Evolutionary conservation across 2,888 invertebrate species (phyloP).

Genomic region (Papilio gigon): DNA sequence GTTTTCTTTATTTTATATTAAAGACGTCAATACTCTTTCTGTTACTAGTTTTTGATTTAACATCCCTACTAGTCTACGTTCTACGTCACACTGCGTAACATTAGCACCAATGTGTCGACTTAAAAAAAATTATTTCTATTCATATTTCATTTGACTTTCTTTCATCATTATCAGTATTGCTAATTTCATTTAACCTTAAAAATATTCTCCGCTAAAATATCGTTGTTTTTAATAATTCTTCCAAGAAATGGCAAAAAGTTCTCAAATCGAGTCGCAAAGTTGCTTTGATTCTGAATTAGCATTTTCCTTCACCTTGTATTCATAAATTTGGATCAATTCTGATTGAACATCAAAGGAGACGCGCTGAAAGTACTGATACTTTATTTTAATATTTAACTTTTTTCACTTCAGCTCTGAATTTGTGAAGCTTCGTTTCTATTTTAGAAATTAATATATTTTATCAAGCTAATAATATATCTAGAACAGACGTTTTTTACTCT

Average conservation of each 20-base stretch:
- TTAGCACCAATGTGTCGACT: not conserved
- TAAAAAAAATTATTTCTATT: not conserved
- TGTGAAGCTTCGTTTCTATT: not conserved
- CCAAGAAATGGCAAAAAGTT: slow-evolving; percentile 20
- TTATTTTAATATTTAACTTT: slow-evolving; percentile 5
- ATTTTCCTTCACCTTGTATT: slow-evolving; percentile 27
- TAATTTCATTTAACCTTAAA: not conserved
- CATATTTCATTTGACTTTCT: not conserved
- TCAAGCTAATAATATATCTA: too few relatives aligned
- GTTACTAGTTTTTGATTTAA: not conserved
- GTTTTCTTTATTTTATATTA: not conserved
- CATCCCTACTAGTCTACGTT: not conserved
- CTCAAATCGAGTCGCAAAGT: slow-evolving; percentile 19
- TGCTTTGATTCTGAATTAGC: slow-evolving; percentile 28
- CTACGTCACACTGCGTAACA: not conserved
- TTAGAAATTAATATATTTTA: not conserved
- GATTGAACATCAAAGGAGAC: slow-evolving; percentile 29
- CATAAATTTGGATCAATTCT: slow-evolving; percentile 25
- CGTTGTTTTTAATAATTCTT: not conserved
- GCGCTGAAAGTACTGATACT: not conserved
- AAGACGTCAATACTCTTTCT: not conserved
- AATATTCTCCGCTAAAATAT: not conserved
- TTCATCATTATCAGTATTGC: not conserved
- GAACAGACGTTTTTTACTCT: too few relatives aligned
- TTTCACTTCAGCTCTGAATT: slow-evolving; percentile 2